Base-by-base conservation (phyloP, 2,113 vertebrate genomes). In the Heterotis niloticus region DNA sequence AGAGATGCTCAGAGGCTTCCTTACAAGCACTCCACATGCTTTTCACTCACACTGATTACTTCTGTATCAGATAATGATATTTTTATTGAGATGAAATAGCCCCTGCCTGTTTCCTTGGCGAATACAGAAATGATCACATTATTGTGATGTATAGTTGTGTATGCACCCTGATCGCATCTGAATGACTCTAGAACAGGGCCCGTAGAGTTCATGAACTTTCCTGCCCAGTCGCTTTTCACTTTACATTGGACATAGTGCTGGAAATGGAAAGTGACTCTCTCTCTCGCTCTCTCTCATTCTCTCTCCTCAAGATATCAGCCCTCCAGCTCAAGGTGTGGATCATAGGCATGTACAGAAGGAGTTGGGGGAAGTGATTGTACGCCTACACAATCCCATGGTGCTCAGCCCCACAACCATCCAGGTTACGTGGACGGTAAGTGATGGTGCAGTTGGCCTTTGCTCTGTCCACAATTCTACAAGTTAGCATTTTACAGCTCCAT, bases 291-390 rank as follows among this genome's bases (percentile, higher is more conserved):
- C 29, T 5, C 17, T 75, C 51, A 57, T 10, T 62, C 26, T n/a
- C 11, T 62, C 29, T 5, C 64, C 85, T 65, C 0, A 84, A 99
- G 98, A 99, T 89, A 99, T 99, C 86, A 99, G 96, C 82, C 98
- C 98, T 71, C 96, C 98, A 77, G 95, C 96, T 26, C 97, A 99
- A 89, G 98, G 98, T 34, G 96, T 99, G 52, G 98, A 99, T 88
- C 98, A 99, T 85, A 94, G 97, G 65, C 96, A 99, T n/a, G 97
- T 99, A 0, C 98, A 99, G 90, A 98, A 98, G 70, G 98, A 99
- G 56, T 92, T 99, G 0, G 98, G 98, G 0, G 97, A 99, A 0
- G 96, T 99, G 81, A 94, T 97, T 59, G 93, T 99, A 17, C 94
- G 96, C 4, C 89, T 99, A 16, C 98, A 99, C 79, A 96, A 94